Percentiles rank a stretch among this genome's conserved stretches.
These are phyloP conservation scores for Caenorhabditis tropicalis DNA, from an alignment of 1,140 invertebrate species.

Conservation along the genomic window DNA sequence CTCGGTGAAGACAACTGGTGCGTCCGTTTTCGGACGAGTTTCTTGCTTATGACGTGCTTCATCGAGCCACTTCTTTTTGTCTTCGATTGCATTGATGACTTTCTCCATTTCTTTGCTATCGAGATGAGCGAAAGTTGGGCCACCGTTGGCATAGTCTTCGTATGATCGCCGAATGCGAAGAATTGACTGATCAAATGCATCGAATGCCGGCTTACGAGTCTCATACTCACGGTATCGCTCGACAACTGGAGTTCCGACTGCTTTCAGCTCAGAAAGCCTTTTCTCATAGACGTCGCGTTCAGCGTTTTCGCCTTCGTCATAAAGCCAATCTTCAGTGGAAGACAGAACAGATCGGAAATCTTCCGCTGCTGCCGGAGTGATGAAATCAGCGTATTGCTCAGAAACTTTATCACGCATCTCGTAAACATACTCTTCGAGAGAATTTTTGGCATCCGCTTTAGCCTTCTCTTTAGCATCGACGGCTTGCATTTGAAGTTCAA, in stretches of 20 bases:
- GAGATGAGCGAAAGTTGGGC: conserved; percentile 44
- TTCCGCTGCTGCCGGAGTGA: conserved; percentile 74
- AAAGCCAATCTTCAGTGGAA: conserved; percentile 92
- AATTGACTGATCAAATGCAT: conserved; percentile 48
- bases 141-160: conserved; percentile 50
- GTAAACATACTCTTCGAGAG: conserved; percentile 97
- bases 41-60: conserved; percentile 54
- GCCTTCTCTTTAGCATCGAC: conserved; percentile 91
- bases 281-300: conserved; percentile 83
- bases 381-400: conserved; percentile 80
- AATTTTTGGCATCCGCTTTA: conserved; percentile 90
- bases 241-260: conserved; percentile 60
- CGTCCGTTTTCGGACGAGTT: conserved; percentile 39
- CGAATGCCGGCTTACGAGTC: conserved; percentile 13
- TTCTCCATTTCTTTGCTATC: conserved; percentile 56
- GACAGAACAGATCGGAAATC: conserved; percentile 80
- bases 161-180: conserved; percentile 44
- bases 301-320: conserved; percentile 87
- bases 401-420: conserved; percentile 86
- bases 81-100: conserved; percentile 54
- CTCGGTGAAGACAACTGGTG: conserved; percentile 49
- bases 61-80: conserved; percentile 52
- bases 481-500: conserved; percentile 75
- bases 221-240: conserved; percentile 56
- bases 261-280: conserved; percentile 77